Evolutionary conservation across 1,140 invertebrate species (phyloP).

Genomic region (Megalonaias nervosa): DNA sequence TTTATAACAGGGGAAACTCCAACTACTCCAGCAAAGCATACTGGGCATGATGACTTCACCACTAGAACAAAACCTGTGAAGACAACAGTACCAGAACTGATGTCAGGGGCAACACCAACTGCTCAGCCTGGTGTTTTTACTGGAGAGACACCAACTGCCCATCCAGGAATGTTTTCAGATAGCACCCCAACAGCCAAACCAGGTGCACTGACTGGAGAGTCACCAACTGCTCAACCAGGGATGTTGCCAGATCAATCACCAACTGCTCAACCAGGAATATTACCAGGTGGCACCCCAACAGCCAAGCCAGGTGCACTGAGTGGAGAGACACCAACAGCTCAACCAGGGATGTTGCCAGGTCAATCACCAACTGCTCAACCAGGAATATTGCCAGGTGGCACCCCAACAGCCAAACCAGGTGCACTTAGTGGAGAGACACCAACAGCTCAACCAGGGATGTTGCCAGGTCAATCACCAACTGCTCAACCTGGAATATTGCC

Average conservation of each 20-base stretch:
- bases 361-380: constrained; percentile 26
- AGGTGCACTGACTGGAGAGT: too few species aligned
- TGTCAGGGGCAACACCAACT: constrained; percentile 5
- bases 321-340: constrained; percentile 21
- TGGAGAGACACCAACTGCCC: not conserved
- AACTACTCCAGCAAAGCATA: constrained; percentile 11
- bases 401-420: constrained; percentile 17
- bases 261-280: too few species aligned
- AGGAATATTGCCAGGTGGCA: constrained; percentile 8
- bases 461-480: constrained; percentile 19
- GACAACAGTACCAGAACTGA: not conserved
- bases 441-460: constrained; percentile 20
- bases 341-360: constrained; percentile 11
- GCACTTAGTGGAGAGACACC: too few species aligned
- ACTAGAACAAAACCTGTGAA: constrained; percentile 4
- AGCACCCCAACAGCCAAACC: too few species aligned
- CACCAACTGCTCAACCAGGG: too few species aligned
- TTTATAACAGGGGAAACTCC: constrained; percentile 6
- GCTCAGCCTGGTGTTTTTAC: constrained; percentile 3
- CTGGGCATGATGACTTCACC: constrained; percentile 8
- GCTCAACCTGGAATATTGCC: constrained; percentile 1
- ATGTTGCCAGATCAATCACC: too few species aligned
- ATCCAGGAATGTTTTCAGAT: not conserved
- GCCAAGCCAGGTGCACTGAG: constrained; percentile 18
- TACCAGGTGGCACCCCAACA: constrained; percentile 18